Evolutionary conservation across 2,797 vertebrate genomes (phyloP), one percentile per base, ranked within the genome.

Genomic region (Melanotaenia boesemani): DNA sequence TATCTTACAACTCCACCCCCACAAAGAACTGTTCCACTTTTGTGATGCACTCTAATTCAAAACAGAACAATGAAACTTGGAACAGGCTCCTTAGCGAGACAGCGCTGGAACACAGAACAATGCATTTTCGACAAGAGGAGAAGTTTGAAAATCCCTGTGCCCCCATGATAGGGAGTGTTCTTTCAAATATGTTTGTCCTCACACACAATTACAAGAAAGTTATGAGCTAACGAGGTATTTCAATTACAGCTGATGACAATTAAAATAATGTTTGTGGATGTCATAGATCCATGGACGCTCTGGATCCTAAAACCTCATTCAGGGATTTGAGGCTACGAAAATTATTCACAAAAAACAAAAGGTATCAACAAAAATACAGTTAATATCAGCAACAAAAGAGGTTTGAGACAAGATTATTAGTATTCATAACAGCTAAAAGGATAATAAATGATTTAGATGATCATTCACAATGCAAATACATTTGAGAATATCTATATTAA

Each of bases 41-140:
- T 85, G 79, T 68, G 74, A 89, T 86, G 80, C 72, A 76, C 78
- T 74, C 72, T 87, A 87, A 91, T 86, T 87, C 72, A 90, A 87
- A 93, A 89, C 86, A 90, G 89, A 91, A 89, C 86, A 84, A 90
- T 89, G 73, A 86, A 79, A 88, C 61, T 80, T 74, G 67, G 68
- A 77, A 75, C 58, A 69, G 72, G 78, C 74, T 83, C 63, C 76
- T 54, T 6, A 15, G 57, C 1, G 4, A 70, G 61, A 44, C 68
- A 24, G 26, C 79, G 20, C 59, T 77, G 12, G 22, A 70, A 71
- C 78, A 67, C 59, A 80, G 41, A 84, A 81, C 82, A 85, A 88
- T 62, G 41, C 26, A 61, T 50, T 60, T 41, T 67, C 69, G 65
- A 77, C 57, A 62, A 64, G 2, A 67, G 36, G 3, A 68, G 58